Conservation (phyloP, 2,888 invertebrate genomes). For the Tolmerus cingulatus region DNA sequence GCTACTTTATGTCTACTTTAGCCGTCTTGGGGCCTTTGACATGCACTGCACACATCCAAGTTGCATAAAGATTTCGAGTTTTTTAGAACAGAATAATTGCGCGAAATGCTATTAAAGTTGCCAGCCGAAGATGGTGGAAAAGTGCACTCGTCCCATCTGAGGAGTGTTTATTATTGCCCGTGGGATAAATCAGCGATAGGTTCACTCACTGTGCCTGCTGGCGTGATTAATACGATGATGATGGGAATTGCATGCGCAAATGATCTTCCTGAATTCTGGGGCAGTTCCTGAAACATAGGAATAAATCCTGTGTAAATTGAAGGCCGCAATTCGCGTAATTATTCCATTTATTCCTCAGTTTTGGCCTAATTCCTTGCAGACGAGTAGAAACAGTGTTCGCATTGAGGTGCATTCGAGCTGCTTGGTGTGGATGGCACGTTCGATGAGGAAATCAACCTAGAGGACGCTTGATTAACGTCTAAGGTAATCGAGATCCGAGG, state of each 20-base stretch:
- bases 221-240: background rate
- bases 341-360: background rate
- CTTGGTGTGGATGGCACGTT: background rate
- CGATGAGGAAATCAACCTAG: background rate
- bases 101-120: background rate
- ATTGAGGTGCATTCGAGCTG: background rate
- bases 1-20: conserved; percentile 30
- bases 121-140: background rate
- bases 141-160: background rate
- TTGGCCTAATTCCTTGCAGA: background rate
- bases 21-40: conserved; percentile 7
- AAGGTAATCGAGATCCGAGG: conserved; percentile 4
- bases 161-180: background rate
- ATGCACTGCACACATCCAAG: background rate
- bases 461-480: conserved; percentile 1
- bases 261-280: background rate
- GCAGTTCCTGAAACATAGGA: background rate
- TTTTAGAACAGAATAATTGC: background rate
- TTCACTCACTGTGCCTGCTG: background rate
- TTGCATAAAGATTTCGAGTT: background rate
- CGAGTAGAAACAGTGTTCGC: background rate
- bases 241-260: background rate
- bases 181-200: background rate
- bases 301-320: background rate
- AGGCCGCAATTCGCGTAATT: background rate